Conservation (phyloP, 2,797 vertebrate species). For the Ptychadena robeensis region DNA sequence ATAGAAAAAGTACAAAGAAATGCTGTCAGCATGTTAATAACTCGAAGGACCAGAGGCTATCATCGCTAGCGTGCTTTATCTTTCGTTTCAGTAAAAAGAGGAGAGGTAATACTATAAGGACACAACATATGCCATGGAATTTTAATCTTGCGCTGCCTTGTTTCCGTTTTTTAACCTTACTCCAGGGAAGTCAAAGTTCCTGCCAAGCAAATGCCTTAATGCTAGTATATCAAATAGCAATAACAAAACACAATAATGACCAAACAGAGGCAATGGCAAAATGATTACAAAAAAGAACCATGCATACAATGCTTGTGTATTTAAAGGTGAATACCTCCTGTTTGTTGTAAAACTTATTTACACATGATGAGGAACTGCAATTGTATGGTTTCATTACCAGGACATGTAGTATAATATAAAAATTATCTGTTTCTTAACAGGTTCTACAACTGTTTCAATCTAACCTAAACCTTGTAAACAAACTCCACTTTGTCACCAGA, state of each 20-base stretch:
- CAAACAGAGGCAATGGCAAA: slow-evolving; percentile 19
- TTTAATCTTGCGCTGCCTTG: slow-evolving; percentile 28
- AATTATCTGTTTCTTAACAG: too few relatives aligned
- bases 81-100: slow-evolving; percentile 14
- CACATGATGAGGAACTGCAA: too few relatives aligned
- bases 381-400: too few relatives aligned
- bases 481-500: too few relatives aligned
- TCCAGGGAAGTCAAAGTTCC: neutral
- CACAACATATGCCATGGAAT: slow-evolving; percentile 31
- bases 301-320: neutral
- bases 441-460: too few relatives aligned
- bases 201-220: slow-evolving; percentile 49
- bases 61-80: slow-evolving; percentile 31
- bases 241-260: slow-evolving; percentile 13
- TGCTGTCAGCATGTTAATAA: slow-evolving; percentile 26
- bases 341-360: too few relatives aligned
- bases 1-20: slow-evolving; percentile 10
- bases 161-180: slow-evolving; percentile 34
- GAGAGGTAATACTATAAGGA: slow-evolving; percentile 8
- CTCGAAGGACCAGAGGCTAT: slow-evolving; percentile 4
- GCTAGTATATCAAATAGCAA: slow-evolving; percentile 37
- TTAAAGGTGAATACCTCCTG: neutral
- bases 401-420: too few relatives aligned
- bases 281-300: slow-evolving; percentile 1
- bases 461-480: too few relatives aligned